These are phyloP conservation scores for Phymastichus coffea DNA, from an alignment of 1,140 invertebrate species.

Conservation along the genomic window DNA sequence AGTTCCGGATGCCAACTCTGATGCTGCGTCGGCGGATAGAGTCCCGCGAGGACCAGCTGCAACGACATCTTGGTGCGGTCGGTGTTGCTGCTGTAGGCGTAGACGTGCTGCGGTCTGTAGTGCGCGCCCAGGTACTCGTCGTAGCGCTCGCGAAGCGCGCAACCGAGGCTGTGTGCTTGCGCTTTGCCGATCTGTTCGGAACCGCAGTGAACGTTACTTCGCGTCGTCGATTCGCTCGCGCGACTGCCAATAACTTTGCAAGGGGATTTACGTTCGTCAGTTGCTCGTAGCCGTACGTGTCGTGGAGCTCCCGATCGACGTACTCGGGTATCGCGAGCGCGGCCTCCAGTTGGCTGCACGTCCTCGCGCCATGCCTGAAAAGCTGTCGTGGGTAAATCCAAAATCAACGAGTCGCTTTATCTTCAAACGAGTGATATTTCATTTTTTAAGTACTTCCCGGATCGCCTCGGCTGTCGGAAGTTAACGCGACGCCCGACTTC, in stretches of 20 bases:
- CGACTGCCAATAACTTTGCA: too few species aligned
- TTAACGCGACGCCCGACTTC: too few species aligned
- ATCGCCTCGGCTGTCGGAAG: too few species aligned
- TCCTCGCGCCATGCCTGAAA: slow-evolving; percentile 20
- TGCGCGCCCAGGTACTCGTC: slow-evolving; percentile 43
- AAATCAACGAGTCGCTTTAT: too few species aligned
- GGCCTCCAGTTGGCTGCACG: neutral
- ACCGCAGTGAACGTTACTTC: neutral
- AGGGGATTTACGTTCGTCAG: slow-evolving; percentile 21
- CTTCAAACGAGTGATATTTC: too few species aligned
- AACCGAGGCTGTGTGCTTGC: neutral
- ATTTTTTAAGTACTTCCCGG: too few species aligned
- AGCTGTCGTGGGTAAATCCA: slow-evolving; percentile 3
- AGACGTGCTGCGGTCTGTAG: slow-evolving; percentile 50
- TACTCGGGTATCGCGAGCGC: neutral
- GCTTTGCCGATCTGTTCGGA: slow-evolving; percentile 1
- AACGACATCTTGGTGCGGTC: slow-evolving; percentile 61
- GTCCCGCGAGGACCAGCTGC: slow-evolving; percentile 54
- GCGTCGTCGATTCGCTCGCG: neutral
- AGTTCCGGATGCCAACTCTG: slow-evolving; percentile 55
- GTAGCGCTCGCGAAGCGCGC: neutral
- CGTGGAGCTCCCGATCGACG: neutral
- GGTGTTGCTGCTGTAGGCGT: slow-evolving; percentile 50
- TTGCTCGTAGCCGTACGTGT: slow-evolving; percentile 1
- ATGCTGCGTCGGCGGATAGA: slow-evolving; percentile 54